phyloP scores from a whole-genome alignment of 2,797 vertebrate species.

The Characodon lateralis region DNA sequence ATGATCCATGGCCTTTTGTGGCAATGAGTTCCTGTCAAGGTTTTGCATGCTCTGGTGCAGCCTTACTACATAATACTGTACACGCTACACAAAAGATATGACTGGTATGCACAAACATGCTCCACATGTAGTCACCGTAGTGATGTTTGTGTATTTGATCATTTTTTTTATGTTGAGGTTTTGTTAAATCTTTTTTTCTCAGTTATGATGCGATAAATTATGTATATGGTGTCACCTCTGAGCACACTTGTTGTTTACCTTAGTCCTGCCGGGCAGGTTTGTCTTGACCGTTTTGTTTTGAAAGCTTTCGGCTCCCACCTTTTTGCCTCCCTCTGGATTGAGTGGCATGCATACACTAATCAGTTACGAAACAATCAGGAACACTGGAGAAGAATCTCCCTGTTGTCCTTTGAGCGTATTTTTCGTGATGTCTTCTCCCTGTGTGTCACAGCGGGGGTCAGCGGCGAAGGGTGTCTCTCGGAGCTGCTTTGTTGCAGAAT shows the following conservation, averaged over 20 bases:
- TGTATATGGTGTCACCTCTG: not conserved
- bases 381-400: not conserved
- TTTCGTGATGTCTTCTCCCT: not conserved
- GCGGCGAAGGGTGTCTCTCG: constrained; percentile 80
- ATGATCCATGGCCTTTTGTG: not conserved
- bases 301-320: constrained; percentile 2
- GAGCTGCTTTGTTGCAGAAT: constrained; percentile 84
- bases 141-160: not conserved
- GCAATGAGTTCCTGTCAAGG: not conserved
- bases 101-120: constrained; percentile 38
- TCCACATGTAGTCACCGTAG: not conserved
- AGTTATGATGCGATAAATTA: not conserved
- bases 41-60: not conserved
- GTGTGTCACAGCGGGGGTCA: constrained; percentile 78
- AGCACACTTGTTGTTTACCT: constrained; percentile 2
- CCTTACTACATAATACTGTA: not conserved
- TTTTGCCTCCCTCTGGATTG: constrained; percentile 8
- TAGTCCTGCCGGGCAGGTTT: constrained; percentile 52
- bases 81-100: constrained; percentile 23
- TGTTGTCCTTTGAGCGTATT: not conserved
- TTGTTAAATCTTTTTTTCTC: not conserved
- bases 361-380: constrained; percentile 11
- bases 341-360: constrained; percentile 8
- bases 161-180: not conserved
- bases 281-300: constrained; percentile 45